Conservation (phyloP, 1,140 invertebrate species). For the Calosoma granatense region DNA sequence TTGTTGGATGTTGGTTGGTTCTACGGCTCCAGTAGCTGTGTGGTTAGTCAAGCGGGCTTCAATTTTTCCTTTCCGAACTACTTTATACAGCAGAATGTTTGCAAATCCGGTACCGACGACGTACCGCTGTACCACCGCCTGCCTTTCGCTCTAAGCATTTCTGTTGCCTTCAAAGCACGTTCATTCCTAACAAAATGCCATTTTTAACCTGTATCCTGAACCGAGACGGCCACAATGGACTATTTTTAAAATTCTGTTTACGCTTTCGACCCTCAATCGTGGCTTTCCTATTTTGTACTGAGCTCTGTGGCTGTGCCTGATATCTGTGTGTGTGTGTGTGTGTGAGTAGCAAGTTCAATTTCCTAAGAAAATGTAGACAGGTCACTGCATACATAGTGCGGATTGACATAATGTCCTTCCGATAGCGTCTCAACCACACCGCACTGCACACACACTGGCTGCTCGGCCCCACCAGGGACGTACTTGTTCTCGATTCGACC, state of each 20-base stretch:
- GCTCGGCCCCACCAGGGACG: too few species aligned
- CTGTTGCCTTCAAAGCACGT: background rate
- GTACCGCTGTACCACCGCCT: background rate
- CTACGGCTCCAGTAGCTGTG: background rate
- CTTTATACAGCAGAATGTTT: background rate
- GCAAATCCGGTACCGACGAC: background rate
- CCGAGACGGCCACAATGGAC: background rate
- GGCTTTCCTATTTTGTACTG: background rate
- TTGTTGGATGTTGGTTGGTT: too few species aligned
- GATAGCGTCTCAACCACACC: background rate
- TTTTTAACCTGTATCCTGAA: background rate
- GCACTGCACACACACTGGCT: too few species aligned
- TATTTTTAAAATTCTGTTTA: background rate
- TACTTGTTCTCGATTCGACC: too few species aligned
- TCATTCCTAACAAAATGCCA: background rate
- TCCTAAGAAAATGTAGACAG: background rate
- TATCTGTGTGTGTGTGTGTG: background rate
- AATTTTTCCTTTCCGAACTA: background rate
- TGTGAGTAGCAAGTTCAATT: background rate
- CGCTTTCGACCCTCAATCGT: background rate
- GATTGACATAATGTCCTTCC: conserved; percentile 1
- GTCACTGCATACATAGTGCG: background rate
- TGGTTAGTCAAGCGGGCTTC: background rate
- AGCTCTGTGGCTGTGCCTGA: background rate
- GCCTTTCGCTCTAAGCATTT: background rate